These are phyloP conservation scores for Globodera ellingtonae DNA, from an alignment of 1,140 invertebrate genomes.

Conservation along the genomic window DNA sequence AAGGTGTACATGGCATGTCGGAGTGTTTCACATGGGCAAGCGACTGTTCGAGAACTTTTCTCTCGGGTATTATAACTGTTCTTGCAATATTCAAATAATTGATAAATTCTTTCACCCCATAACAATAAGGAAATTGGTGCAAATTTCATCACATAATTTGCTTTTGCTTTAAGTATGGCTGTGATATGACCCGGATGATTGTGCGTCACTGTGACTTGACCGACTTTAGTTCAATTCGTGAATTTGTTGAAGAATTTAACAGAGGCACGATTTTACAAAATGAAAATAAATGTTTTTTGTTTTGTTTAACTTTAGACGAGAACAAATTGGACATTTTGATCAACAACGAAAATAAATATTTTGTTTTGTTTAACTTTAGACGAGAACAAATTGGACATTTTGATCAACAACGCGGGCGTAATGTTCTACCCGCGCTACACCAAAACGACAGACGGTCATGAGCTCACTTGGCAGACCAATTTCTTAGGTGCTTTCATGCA, in stretches of 20 bases:
- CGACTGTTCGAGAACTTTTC: conserved; percentile 35
- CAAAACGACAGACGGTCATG: conserved; percentile 49
- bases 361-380: conserved; percentile 36
- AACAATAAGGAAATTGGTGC: too few relatives aligned
- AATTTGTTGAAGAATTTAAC: conserved; percentile 49
- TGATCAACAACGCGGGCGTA: conserved; percentile 55
- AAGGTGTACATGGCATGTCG: conserved; percentile 53
- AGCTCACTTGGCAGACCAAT: conserved; percentile 52
- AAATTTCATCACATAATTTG: too few relatives aligned
- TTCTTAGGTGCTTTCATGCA: conserved; percentile 39
- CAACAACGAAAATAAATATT: background rate
- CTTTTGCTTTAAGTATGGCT: conserved; percentile 43
- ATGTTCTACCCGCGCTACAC: conserved; percentile 53
- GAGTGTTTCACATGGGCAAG: conserved; percentile 37
- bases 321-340: background rate
- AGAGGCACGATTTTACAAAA: conserved; percentile 7
- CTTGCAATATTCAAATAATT: too few relatives aligned
- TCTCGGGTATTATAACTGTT: conserved; percentile 28
- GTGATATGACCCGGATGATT: conserved; percentile 46
- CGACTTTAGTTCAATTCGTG: conserved; percentile 38
- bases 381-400: conserved; percentile 48
- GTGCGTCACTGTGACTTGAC: conserved; percentile 40
- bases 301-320: background rate
- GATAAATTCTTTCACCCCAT: too few relatives aligned
- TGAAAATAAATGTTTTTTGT: background rate